Conservation (phyloP, 2,113 vertebrate genomes). For the Craseonycteris thonglongyai region DNA sequence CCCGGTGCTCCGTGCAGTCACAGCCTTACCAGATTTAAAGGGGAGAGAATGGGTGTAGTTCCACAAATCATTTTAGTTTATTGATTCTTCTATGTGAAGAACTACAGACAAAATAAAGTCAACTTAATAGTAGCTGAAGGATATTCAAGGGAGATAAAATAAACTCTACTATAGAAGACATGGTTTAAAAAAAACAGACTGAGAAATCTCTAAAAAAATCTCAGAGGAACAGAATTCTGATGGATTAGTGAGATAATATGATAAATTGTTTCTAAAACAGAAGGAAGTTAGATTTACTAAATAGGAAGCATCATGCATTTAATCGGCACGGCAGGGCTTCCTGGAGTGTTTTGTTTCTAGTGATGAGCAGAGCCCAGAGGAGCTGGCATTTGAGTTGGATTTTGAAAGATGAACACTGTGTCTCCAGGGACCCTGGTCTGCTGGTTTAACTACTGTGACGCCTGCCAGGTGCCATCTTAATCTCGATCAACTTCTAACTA, state of each 20-base stretch:
- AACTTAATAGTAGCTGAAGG: not conserved
- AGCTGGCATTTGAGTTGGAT: too few relatives aligned
- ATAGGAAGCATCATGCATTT: not conserved
- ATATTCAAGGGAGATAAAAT: not conserved
- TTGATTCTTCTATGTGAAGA: not conserved
- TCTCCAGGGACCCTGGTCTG: not conserved
- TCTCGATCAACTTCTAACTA: not conserved
- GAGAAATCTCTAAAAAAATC: not conserved
- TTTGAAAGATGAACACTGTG: not conserved
- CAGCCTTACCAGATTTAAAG: too few relatives aligned
- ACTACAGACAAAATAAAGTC: not conserved
- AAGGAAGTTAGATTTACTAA: not conserved
- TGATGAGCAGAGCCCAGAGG: not conserved
- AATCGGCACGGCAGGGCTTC: rapidly evolving
- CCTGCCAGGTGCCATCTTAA: not conserved
- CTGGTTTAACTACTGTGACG: not conserved
- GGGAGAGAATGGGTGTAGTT: not conserved
- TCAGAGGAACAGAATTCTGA: not conserved
- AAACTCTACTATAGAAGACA: not conserved
- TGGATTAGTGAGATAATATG: not conserved
- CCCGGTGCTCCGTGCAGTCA: not conserved
- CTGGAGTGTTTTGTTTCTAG: not conserved
- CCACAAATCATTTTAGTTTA: not conserved
- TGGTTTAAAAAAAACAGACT: not conserved
- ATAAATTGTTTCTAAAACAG: not conserved